Conservation (phyloP, 2,113 vertebrate genomes). For the Phylloscopus trochiloides region DNA sequence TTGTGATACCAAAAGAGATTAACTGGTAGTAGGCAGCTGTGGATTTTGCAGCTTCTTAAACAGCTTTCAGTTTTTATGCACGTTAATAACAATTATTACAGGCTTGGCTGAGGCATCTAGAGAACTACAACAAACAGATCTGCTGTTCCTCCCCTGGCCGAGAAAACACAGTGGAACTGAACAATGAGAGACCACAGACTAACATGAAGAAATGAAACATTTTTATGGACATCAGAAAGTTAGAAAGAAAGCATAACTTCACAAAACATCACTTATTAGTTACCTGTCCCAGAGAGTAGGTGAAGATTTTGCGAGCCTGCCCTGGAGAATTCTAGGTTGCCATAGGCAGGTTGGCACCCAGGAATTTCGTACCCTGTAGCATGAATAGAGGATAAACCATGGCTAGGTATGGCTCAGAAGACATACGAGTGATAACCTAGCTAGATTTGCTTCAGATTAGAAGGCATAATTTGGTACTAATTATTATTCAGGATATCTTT, state of each 20-base stretch:
- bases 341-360: conserved; percentile 82
- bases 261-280: conserved; percentile 69
- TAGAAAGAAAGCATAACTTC: conserved; percentile 62
- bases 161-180: conserved; percentile 9
- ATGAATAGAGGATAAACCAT: conserved; percentile 80
- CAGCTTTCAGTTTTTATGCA: background rate
- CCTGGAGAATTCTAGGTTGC: conserved; percentile 81
- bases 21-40: background rate
- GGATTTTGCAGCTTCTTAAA: background rate
- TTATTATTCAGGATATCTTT: background rate
- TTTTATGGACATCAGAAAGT: conserved; percentile 37
- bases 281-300: conserved; percentile 84
- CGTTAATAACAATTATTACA: background rate
- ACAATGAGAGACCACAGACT: background rate
- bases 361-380: conserved; percentile 82
- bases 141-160: background rate
- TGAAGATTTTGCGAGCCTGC: conserved; percentile 81
- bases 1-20: background rate
- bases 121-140: background rate
- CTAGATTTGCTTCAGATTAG: background rate
- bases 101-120: conserved; percentile 12
- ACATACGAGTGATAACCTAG: background rate
- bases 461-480: conserved; percentile 18
- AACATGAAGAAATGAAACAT: conserved; percentile 25
- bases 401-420: conserved; percentile 70